These are phyloP conservation scores for Penaeus chinensis DNA, from an alignment of 1,140 invertebrate genomes.

Conservation along the genomic window DNA sequence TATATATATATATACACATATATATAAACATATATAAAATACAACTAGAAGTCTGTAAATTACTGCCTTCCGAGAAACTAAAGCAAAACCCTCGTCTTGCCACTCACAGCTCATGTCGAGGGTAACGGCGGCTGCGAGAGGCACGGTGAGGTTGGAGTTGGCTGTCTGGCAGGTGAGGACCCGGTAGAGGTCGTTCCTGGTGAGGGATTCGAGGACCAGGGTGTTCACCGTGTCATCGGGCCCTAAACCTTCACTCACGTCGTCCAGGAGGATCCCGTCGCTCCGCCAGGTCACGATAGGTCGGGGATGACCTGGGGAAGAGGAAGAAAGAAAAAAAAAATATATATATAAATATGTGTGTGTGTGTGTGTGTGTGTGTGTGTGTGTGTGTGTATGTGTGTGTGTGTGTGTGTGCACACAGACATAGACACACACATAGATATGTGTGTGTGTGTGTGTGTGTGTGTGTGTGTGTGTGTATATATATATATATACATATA, in stretches of 20 bases:
- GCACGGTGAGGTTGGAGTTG: constrained; percentile 85
- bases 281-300: constrained; percentile 43
- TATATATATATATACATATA: too few relatives aligned
- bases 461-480: too few relatives aligned
- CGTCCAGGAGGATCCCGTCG: constrained; percentile 35
- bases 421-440: too few relatives aligned
- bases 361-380: too few relatives aligned
- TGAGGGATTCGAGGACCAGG: constrained; percentile 48
- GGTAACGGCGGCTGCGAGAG: constrained; percentile 69
- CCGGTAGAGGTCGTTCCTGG: constrained; percentile 50
- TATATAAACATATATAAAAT: too few relatives aligned
- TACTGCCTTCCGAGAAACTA: too few relatives aligned
- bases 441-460: too few relatives aligned
- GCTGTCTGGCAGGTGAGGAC: constrained; percentile 67
- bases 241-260: constrained; percentile 23
- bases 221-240: constrained; percentile 30
- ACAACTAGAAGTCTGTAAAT: neutral
- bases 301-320: constrained; percentile 26
- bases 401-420: too few relatives aligned
- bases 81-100: neutral
- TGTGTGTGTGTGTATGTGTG: too few relatives aligned
- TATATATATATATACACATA: too few relatives aligned
- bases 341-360: too few relatives aligned
- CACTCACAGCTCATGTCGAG: constrained; percentile 55
- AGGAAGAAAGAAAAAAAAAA: too few relatives aligned